Evolutionary conservation across 2,888 invertebrate species (phyloP), one percentile per base, ranked within the genome.

Genomic region (Loripinus fragilis): DNA sequence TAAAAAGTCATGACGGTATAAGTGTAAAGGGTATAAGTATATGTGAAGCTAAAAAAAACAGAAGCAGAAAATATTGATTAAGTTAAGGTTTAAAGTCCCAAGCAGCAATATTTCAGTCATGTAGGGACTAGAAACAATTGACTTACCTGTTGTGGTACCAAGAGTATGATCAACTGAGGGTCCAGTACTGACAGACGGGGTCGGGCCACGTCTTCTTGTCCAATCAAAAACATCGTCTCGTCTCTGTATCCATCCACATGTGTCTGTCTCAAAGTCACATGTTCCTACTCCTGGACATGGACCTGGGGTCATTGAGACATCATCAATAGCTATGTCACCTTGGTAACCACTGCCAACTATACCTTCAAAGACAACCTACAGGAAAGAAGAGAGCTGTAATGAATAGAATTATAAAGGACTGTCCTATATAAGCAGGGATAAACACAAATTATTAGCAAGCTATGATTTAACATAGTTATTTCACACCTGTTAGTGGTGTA

Each of bases 241-340:
- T 71, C 83, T 85, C 70, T 91, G 89, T 15, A 72, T 80, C 87
- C 90, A 92, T 17, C 91, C 90, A 85, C 92, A 92, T 2, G 87
- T 64, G 66, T 86, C 71, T 8, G 83, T 83, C 76, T 91, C 90
- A 85, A 91, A 91, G 85, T 89, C 86, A 85, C 91, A 91, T 67
- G 88, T 81, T 30, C 84, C 88, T 17, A 70, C 50, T 23, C 86
- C 86, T 35, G 88, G 87, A 66, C 92, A 92, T 17, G 80, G 38
- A 25, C 91, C 91, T 30, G 79, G 70, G 55, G 76, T 81, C 35
- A 90, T 73, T 8, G 79, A 71, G 10, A 92, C 80, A 76, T 92
- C 92, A 81, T 92, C 92, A 72, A 92, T 88, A 23, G 92, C 90
- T 48, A 92, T 90, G 75, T 92, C 92, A 23, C 92, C 91, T 30